Conservation (phyloP, 2,113 vertebrate species). For the Marmota monax region DNA sequence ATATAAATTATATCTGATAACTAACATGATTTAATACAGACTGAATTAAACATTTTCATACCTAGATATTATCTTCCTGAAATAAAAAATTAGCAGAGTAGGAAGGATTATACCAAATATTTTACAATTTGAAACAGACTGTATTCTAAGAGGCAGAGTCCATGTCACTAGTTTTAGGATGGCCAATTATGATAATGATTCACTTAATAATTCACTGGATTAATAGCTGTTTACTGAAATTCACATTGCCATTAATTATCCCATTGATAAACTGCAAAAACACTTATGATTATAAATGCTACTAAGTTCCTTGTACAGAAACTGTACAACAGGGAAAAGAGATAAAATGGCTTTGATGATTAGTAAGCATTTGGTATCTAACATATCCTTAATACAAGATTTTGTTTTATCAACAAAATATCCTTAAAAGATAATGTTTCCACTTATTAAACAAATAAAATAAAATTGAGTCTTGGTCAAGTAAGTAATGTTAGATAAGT, state of each 20-base stretch:
- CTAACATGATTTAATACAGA: not conserved
- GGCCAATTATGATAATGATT: slow-evolving; percentile 33
- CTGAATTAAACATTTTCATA: slow-evolving; percentile 52
- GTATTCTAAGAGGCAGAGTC: not conserved
- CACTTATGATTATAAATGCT: not conserved
- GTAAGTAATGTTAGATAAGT: not conserved
- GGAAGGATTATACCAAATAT: not conserved
- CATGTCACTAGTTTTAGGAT: not conserved
- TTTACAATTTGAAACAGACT: slow-evolving; percentile 45
- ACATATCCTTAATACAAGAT: slow-evolving; percentile 27
- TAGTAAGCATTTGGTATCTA: not conserved
- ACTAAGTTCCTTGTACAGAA: not conserved
- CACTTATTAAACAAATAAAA: not conserved
- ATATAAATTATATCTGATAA: slow-evolving; percentile 16
- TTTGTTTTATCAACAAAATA: slow-evolving; percentile 58
- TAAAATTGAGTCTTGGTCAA: slow-evolving; percentile 36
- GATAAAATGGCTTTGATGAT: not conserved
- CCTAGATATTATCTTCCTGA: not conserved
- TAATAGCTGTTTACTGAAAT: slow-evolving; percentile 53
- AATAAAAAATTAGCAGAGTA: slow-evolving; percentile 43
- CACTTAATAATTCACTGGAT: slow-evolving; percentile 52
- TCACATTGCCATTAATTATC: slow-evolving; percentile 47
- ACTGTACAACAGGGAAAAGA: not conserved
- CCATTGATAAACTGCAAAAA: slow-evolving; percentile 31
- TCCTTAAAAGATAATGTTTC: slow-evolving; percentile 38